Conservation (phyloP, 2,113 vertebrate species). For the Echinops telfairi region DNA sequence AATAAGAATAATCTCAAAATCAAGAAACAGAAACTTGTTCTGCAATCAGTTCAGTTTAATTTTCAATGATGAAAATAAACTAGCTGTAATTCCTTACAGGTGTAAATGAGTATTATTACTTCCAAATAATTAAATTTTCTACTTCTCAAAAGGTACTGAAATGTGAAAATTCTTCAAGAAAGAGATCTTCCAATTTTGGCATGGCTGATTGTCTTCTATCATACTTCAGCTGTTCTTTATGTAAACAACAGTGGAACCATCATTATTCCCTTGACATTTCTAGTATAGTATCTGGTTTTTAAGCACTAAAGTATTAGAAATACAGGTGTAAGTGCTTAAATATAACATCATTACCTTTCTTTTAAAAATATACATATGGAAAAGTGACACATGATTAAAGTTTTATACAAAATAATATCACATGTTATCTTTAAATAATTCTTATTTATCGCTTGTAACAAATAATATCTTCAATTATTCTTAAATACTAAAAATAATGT, state of each 20-base stretch:
- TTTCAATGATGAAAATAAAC: background rate
- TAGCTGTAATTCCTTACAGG: background rate
- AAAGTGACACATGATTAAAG: background rate
- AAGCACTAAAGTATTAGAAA: slow-evolving; percentile 7
- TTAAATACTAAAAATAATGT: slow-evolving; percentile 2
- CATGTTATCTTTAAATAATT: background rate
- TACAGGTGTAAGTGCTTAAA: background rate
- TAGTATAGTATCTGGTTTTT: background rate
- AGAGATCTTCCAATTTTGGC: background rate
- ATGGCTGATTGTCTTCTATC: background rate
- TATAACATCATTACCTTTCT: background rate
- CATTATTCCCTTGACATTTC: background rate
- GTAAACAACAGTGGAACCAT: no score
- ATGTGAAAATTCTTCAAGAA: background rate
- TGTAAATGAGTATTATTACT: background rate
- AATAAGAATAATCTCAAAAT: background rate
- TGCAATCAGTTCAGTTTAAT: background rate
- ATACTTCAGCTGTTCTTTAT: background rate
- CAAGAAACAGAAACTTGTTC: background rate
- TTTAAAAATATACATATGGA: background rate
- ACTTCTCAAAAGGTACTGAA: slow-evolving; percentile 8
- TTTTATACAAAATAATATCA: background rate
- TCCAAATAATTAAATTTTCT: background rate
- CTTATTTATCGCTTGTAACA: background rate
- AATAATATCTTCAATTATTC: background rate